Percentiles rank a stretch among this genome's conserved stretches.
phyloP scores from a whole-genome alignment of 2,797 vertebrate genomes.

The Onychomys arenicola region DNA sequence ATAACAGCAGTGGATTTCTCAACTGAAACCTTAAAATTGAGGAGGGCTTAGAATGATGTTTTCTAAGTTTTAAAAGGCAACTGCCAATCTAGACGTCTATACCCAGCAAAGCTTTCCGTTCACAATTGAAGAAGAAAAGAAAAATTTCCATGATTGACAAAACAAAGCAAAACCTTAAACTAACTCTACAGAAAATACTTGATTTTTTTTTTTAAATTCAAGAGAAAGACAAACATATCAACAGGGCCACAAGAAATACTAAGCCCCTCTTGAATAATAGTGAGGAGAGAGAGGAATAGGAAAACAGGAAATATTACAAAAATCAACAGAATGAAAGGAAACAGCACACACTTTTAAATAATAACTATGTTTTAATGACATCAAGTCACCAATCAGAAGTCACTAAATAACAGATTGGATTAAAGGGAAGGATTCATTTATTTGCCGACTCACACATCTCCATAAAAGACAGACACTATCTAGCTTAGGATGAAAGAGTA shows the following conservation, averaged over 20 bases:
- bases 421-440: background rate
- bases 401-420: background rate
- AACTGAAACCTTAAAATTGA: background rate
- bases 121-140: background rate
- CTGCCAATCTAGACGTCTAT: background rate
- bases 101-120: background rate
- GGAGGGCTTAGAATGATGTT: background rate
- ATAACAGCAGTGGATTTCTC: background rate
- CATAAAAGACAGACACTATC: background rate
- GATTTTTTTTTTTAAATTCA: background rate
- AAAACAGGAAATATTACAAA: background rate
- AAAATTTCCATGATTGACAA: background rate
- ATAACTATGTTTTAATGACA: background rate
- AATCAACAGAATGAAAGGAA: background rate
- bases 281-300: background rate
- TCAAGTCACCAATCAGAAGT: background rate
- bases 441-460: background rate
- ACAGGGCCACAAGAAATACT: background rate
- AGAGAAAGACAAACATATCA: background rate
- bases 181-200: background rate
- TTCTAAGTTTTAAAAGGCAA: background rate
- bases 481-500: background rate
- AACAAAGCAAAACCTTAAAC: background rate
- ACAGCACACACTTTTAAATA: background rate
- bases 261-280: background rate